Evolutionary conservation across 1,140 invertebrate species (phyloP).

Genomic region (Bombyx mori): DNA sequence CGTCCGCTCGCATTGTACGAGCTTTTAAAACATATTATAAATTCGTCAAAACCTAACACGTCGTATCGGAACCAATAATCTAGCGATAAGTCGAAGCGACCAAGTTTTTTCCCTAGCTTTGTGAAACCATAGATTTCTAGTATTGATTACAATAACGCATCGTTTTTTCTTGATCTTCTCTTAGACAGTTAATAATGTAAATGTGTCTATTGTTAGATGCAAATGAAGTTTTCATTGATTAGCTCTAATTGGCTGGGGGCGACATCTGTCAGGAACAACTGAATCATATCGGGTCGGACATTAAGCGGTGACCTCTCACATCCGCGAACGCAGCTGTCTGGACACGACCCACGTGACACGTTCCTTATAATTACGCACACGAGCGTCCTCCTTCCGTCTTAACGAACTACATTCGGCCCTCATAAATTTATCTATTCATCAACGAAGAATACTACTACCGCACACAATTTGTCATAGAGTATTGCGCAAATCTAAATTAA

Average conservation of each 20-base stretch:
- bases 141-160: conserved; percentile 48
- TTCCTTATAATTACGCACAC: conserved; percentile 26
- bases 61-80: conserved; percentile 42
- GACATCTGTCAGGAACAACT: conserved; percentile 44
- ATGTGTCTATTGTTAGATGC: conserved; percentile 34
- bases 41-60: conserved; percentile 51
- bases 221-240: conserved; percentile 37
- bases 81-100: conserved; percentile 18
- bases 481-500: too few species aligned
- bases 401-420: neutral
- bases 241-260: conserved; percentile 27
- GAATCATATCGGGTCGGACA: conserved; percentile 35
- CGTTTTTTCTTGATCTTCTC: conserved; percentile 33
- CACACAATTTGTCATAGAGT: too few species aligned
- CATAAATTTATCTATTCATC: too few species aligned
- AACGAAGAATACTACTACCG: too few species aligned
- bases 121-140: conserved; percentile 61
- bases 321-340: conserved; percentile 30
- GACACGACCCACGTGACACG: conserved; percentile 21
- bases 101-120: conserved; percentile 26
- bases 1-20: conserved; percentile 47
- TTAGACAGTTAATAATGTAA: conserved; percentile 30
- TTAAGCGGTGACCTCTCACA: conserved; percentile 32
- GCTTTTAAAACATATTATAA: conserved; percentile 51
- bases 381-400: conserved; percentile 20